These are phyloP conservation scores for Plebejus melissa DNA, from an alignment of 2,888 invertebrate genomes.

Conservation along the genomic window DNA sequence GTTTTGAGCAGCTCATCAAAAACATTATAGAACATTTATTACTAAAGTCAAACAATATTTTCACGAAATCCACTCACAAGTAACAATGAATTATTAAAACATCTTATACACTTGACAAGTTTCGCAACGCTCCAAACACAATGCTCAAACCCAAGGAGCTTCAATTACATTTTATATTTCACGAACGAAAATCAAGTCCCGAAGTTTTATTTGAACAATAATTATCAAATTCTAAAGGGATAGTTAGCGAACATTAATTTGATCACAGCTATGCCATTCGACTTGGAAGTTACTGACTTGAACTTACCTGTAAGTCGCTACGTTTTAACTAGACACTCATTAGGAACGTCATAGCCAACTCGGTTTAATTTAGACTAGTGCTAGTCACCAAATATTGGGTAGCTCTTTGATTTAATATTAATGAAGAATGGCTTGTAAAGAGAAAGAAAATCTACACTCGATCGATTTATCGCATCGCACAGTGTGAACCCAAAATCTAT, in stretches of 20 bases:
- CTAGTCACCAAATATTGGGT: slow-evolving; percentile 5
- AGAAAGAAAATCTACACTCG: background rate
- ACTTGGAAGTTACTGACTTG: slow-evolving; percentile 45
- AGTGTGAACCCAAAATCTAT: too few species aligned
- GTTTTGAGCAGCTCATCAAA: background rate
- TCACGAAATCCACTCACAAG: background rate
- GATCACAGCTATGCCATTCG: slow-evolving; percentile 54
- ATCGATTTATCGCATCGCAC: too few species aligned
- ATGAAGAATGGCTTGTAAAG: background rate
- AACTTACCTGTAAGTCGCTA: slow-evolving; percentile 42
- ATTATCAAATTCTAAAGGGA: slow-evolving; percentile 27
- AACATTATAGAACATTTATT: background rate
- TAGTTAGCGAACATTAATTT: slow-evolving; percentile 47
- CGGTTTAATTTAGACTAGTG: slow-evolving; percentile 23
- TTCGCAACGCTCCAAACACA: background rate
- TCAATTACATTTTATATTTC: slow-evolving; percentile 17
- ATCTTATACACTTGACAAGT: background rate
- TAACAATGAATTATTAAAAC: slow-evolving; percentile 1
- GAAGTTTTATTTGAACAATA: slow-evolving; percentile 24
- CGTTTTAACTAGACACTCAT: slow-evolving; percentile 32
- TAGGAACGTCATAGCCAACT: slow-evolving; percentile 33
- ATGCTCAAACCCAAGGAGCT: background rate
- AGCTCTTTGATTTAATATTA: background rate
- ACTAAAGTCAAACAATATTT: background rate
- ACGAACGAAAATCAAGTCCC: slow-evolving; percentile 18